phyloP scores from a whole-genome alignment of 1,140 invertebrate genomes.

The Rhizoglyphus robini region DNA sequence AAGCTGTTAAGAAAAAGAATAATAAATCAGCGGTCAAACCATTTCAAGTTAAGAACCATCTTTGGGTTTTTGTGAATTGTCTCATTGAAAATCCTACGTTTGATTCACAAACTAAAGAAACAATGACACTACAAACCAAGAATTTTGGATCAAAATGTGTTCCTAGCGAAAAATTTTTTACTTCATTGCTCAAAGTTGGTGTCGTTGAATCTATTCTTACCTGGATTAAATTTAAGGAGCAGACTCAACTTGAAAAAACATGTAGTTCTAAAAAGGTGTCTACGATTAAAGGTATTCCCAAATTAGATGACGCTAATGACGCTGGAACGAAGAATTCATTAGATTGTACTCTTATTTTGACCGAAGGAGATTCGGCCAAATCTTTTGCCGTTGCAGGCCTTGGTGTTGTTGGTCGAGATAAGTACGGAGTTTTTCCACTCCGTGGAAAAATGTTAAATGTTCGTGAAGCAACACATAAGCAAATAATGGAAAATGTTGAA shows the following conservation, averaged over 20 bases:
- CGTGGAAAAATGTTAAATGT: conserved; percentile 98
- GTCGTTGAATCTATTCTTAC: conserved; percentile 77
- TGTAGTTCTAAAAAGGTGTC: conserved; percentile 73
- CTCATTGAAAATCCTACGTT: conserved; percentile 98
- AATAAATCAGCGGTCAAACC: conserved; percentile 76
- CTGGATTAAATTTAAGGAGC: conserved; percentile 96
- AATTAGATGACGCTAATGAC: conserved; percentile 96
- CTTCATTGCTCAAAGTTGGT: conserved; percentile 64
- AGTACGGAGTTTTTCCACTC: conserved; percentile 93
- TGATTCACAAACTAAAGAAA: conserved; percentile 96
- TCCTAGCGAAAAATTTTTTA: conserved; percentile 79
- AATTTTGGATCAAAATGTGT: conserved; percentile 89
- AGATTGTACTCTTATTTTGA: conserved; percentile 84
- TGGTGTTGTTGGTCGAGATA: conserved; percentile 83
- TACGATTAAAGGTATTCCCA: conserved; percentile 88
- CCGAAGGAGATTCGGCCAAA: conserved; percentile 99
- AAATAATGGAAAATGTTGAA: conserved; percentile 92
- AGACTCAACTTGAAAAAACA: conserved; percentile 65
- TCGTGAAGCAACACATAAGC: conserved; percentile 90
- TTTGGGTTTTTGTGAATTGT: conserved; percentile 98
- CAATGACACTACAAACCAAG: conserved; percentile 90
- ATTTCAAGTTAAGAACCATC: conserved; percentile 70
- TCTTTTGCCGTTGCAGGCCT: conserved; percentile 90
- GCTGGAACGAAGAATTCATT: conserved; percentile 47
- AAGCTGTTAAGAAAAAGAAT: conserved; percentile 68